These are phyloP conservation scores for Acrocephalus arundinaceus DNA, from an alignment of 2,113 vertebrate genomes.

Conservation along the genomic window DNA sequence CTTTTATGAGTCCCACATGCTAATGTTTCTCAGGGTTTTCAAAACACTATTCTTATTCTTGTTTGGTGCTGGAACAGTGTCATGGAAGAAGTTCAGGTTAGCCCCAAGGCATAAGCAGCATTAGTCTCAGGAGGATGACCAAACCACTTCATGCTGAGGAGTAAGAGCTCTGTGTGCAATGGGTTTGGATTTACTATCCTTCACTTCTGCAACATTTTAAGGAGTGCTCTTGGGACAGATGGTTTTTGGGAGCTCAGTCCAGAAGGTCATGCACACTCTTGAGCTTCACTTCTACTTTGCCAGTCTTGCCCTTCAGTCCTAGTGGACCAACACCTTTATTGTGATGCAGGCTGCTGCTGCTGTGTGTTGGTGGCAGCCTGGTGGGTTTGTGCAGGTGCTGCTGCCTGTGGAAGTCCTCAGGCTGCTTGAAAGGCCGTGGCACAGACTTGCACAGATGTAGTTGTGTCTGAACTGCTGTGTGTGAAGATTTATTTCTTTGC, in stretches of 20 bases:
- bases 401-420: neutral
- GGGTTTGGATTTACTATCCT: neutral
- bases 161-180: neutral
- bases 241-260: neutral
- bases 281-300: neutral
- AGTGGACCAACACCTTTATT: neutral
- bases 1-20: neutral
- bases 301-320: neutral
- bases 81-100: neutral
- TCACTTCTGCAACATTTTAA: neutral
- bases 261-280: neutral
- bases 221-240: neutral
- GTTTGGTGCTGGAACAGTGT: neutral
- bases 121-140: neutral
- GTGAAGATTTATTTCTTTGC: neutral
- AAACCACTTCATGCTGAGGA: neutral
- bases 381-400: neutral
- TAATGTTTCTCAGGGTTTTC: neutral
- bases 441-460: neutral
- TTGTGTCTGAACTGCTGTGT: neutral
- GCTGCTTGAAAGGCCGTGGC: neutral
- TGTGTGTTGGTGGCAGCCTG: neutral
- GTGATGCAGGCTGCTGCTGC: neutral
- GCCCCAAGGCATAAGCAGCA: neutral
- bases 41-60: neutral